Conservation (phyloP, 2,888 invertebrate genomes). For the Xestia xanthographa region DNA sequence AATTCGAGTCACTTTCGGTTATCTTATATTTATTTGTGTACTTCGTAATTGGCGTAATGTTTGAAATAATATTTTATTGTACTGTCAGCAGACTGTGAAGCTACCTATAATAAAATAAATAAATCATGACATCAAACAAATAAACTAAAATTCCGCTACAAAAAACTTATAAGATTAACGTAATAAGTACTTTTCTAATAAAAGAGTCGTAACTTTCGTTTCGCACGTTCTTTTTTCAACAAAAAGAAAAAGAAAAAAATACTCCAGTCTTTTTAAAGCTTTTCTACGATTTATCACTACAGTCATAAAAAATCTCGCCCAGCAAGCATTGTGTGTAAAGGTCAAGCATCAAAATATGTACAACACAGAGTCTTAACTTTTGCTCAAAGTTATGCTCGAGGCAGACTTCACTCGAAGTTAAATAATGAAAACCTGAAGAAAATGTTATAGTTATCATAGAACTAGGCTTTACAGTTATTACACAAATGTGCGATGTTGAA, state of each 20-base stretch:
- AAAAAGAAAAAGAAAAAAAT: not conserved
- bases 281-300: slow-evolving; percentile 7
- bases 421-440: not conserved
- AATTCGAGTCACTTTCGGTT: too few relatives aligned
- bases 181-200: not conserved
- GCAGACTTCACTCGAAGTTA: not conserved
- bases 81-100: too few relatives aligned
- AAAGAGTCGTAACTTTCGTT: not conserved
- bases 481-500: not conserved
- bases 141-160: not conserved
- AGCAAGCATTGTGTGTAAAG: slow-evolving; percentile 7
- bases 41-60: too few relatives aligned
- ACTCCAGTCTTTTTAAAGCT: not conserved
- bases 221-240: not conserved
- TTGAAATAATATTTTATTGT: too few relatives aligned
- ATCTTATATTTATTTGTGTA: too few relatives aligned
- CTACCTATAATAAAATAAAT: too few relatives aligned
- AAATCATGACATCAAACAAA: too few relatives aligned
- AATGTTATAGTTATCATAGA: not conserved
- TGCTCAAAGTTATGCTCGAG: slow-evolving; percentile 6
- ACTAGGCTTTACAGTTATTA: not conserved
- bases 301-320: not conserved
- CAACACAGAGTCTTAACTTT: slow-evolving; percentile 8
- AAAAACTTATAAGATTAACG: not conserved
- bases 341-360: slow-evolving; percentile 26